These are phyloP conservation scores for Lordiphosa collinella DNA, from an alignment of 1,140 invertebrate species.

Conservation along the genomic window DNA sequence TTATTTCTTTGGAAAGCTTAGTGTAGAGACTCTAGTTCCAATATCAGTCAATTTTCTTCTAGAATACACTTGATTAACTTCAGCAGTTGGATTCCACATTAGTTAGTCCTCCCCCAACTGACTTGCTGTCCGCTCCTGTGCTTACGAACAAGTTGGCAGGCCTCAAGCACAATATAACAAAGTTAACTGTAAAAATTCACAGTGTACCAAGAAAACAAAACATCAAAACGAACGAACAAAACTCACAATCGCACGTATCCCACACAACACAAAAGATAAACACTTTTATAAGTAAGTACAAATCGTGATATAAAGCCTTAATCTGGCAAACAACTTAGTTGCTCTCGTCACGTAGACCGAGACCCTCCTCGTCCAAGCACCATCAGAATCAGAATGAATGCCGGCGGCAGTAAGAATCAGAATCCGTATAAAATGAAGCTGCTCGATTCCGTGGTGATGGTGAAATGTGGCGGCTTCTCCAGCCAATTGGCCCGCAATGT, in stretches of 20 bases:
- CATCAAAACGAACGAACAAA: slow-evolving; percentile 25
- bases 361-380: too few relatives aligned
- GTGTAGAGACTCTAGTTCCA: too few relatives aligned
- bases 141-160: slow-evolving; percentile 14
- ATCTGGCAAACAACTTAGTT: not conserved
- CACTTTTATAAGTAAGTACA: not conserved
- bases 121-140: not conserved
- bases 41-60: not conserved
- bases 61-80: too few relatives aligned
- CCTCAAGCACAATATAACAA: slow-evolving; percentile 14
- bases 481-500: slow-evolving; percentile 87
- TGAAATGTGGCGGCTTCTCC: slow-evolving; percentile 90
- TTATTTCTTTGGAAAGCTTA: too few relatives aligned
- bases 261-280: not conserved
- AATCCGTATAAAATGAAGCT: not conserved
- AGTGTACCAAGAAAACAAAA: slow-evolving; percentile 24
- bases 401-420: not conserved
- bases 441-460: slow-evolving; percentile 68
- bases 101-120: too few relatives aligned
- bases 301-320: not conserved
- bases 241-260: slow-evolving; percentile 53
- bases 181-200: slow-evolving; percentile 1
- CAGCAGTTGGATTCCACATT: too few relatives aligned
- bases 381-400: slow-evolving; percentile 1
- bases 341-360: slow-evolving; percentile 16